phyloP scores from a whole-genome alignment of 2,113 vertebrate genomes.

The Hemicordylus capensis region DNA sequence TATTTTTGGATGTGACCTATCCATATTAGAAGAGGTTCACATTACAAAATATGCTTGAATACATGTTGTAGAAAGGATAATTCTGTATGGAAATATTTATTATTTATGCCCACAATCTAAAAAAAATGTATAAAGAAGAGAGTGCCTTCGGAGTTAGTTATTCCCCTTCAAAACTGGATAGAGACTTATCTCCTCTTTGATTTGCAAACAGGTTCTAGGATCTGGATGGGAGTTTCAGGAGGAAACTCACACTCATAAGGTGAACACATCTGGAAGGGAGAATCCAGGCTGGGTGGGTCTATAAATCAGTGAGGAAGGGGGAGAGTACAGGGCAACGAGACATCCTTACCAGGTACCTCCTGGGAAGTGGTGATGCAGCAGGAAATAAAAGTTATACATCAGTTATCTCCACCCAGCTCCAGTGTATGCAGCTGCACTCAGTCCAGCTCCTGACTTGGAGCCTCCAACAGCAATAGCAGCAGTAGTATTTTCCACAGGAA shows the following conservation, averaged over 20 bases:
- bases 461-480: background rate
- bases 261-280: background rate
- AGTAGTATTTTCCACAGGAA: background rate
- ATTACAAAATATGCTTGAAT: rapidly evolving
- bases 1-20: background rate
- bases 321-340: background rate
- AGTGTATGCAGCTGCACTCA: background rate
- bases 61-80: background rate
- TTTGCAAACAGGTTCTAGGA: background rate
- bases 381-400: background rate
- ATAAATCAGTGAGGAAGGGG: background rate
- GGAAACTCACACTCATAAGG: background rate
- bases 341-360: background rate
- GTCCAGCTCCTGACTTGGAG: background rate
- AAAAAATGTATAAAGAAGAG: background rate
- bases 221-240: background rate
- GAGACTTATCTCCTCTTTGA: background rate
- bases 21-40: background rate
- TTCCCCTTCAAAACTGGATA: background rate
- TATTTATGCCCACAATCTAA: background rate
- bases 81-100: background rate
- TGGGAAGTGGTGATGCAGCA: background rate
- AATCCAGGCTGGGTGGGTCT: too few species aligned
- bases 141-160: background rate
- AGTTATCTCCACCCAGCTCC: background rate